Evolutionary conservation across 53 echinoderm and acorn worm genomes (phyloP), one percentile per base, ranked within the genome.

Genomic region (Henricia sp.): DNA sequence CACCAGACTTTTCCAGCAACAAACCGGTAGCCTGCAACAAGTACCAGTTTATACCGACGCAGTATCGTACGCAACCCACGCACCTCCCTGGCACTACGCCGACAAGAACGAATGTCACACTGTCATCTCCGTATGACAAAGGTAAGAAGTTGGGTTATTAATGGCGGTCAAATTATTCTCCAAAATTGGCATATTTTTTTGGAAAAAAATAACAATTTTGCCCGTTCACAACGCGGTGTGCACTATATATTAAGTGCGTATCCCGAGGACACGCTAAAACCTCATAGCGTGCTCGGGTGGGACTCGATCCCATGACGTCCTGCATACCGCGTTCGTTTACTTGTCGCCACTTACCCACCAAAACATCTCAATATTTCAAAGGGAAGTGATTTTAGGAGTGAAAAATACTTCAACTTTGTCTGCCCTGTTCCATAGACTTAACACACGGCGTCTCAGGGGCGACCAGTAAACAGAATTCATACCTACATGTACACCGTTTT

Each of bases 1-100:
- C 91, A 25, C 88, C 89, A 2, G 96, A 89, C 24, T 87, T 96
- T 55, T 89, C 93, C 4, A 55, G 74, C 34, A 90, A 65, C 66
- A 88, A 82, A 42, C 82, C 86, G 54, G 68, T 54, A 26, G 40
- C 64, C 29, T 52, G 85, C 66, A 96, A 89, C 77, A 89, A 84
- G 64, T 93, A 93, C 74, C 89, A 89, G 83, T 96, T 93, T 72
- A 91, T 93, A 19, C 96, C 96, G 25, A 96, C 93, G 35, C 96
- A 96, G 84, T 93, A 89, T 71, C 52, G 96, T 26, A 96, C 96
- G 9, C 96, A 96, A 83, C 91, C 96, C 0, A 88, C 93, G 44
- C 87, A 91, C 73, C 88, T 96, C 19, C 96, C 96, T n/a, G 90
- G 93, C 21, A 78, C 84, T 1, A 65, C 72, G 12, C 89, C 77